Conservation (phyloP, 92 coral and sea anemone genomes). For the Virgularia gustaviana region DNA sequence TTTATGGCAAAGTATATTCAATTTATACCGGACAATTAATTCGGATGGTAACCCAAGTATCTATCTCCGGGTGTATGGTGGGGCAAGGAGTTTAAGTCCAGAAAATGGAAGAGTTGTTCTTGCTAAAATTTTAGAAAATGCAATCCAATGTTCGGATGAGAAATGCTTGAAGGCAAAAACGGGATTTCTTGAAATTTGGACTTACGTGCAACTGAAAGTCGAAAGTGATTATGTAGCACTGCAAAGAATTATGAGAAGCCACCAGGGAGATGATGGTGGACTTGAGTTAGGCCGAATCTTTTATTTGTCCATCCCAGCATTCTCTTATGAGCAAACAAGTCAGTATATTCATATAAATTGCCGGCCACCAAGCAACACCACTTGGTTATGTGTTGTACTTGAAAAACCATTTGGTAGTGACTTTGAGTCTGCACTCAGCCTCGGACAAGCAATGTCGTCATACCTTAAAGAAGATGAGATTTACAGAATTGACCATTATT, state of each 20-base stretch:
- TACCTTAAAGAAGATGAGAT: constrained; percentile 74
- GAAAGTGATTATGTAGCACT: constrained; percentile 62
- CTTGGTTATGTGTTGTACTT: constrained; percentile 65
- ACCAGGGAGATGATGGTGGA: constrained; percentile 31
- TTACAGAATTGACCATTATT: constrained; percentile 85
- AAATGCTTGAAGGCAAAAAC: constrained; percentile 6
- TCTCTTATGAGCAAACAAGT: constrained; percentile 69
- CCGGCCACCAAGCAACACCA: constrained; percentile 40
- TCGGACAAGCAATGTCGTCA: constrained; percentile 52
- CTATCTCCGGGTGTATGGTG: constrained; percentile 61
- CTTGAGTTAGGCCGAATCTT: constrained; percentile 70
- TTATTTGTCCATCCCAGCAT: constrained; percentile 92
- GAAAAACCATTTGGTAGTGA: constrained; percentile 95
- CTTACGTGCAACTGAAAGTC: constrained; percentile 59
- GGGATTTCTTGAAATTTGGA: constrained; percentile 38
- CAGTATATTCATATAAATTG: constrained; percentile 62
- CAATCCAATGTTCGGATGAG: constrained; percentile 53
- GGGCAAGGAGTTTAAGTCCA: constrained; percentile 58
- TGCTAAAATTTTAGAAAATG: constrained; percentile 39
- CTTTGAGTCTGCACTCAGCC: constrained; percentile 61
- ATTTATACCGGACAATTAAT: constrained; percentile 41
- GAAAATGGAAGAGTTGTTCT: constrained; percentile 58
- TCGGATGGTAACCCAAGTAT: constrained; percentile 31
- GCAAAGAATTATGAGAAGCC: constrained; percentile 49
- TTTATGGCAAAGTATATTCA: constrained; percentile 81